A percentile compares a stretch with the other conserved stretches of the same genome.
These are phyloP conservation scores for Bombylius major DNA, from an alignment of 2,888 invertebrate genomes.

Conservation along the genomic window DNA sequence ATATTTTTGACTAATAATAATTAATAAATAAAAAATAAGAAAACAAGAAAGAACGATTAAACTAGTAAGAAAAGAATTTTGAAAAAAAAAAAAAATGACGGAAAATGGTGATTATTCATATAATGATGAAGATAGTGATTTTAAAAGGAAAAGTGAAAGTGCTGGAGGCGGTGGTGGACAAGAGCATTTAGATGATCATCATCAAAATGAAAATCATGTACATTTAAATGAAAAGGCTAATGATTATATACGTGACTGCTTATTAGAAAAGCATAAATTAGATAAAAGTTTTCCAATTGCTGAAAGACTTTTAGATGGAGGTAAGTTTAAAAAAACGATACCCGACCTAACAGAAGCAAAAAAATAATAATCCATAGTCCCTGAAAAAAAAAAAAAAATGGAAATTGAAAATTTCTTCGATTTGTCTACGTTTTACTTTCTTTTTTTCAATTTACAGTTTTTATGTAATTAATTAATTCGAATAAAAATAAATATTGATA, in stretches of 20 bases:
- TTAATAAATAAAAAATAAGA: too few relatives aligned
- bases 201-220: conserved; percentile 34
- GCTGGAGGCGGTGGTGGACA: not conserved
- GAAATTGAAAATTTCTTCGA: too few relatives aligned
- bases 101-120: conserved; percentile 34
- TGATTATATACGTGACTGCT: conserved; percentile 62
- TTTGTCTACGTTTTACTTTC: too few relatives aligned
- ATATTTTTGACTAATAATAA: too few relatives aligned
- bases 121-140: conserved; percentile 33
- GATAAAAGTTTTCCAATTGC: conserved; percentile 58
- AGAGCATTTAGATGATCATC: conserved; percentile 4
- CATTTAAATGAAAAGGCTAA: conserved; percentile 55
- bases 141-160: conserved; percentile 19
- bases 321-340: conserved; percentile 40
- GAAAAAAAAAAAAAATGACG: not conserved
- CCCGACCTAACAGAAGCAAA: too few relatives aligned
- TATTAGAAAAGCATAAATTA: conserved; percentile 56
- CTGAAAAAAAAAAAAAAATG: not conserved
- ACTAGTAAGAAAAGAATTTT: too few relatives aligned
- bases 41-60: too few relatives aligned
- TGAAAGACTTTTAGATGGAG: conserved; percentile 57
- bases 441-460: too few relatives aligned
- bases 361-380: too few relatives aligned
- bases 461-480: too few relatives aligned
- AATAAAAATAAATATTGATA: too few relatives aligned